These are phyloP conservation scores for Macaria notata DNA, from an alignment of 2,888 invertebrate genomes.

Conservation along the genomic window DNA sequence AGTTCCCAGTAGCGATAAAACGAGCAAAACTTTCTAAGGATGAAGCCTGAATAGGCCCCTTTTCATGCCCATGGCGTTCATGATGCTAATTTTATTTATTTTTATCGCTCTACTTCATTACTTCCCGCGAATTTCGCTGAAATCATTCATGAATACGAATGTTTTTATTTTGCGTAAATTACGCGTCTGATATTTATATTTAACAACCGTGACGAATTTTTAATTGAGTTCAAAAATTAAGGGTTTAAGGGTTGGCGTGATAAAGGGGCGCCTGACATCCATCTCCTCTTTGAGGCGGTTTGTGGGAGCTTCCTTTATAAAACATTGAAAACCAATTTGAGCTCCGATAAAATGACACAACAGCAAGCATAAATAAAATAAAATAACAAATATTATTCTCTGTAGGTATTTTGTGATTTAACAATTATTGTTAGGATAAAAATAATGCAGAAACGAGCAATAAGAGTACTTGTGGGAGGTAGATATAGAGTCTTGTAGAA, in stretches of 20 bases:
- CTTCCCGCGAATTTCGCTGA: conserved; percentile 27
- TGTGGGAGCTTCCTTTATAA: too few relatives aligned
- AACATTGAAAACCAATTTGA: too few relatives aligned
- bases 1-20: too few relatives aligned
- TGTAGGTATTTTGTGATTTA: too few relatives aligned
- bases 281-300: not conserved
- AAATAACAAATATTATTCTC: too few relatives aligned
- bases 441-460: too few relatives aligned
- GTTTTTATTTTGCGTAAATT: conserved; percentile 12
- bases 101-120: conserved; percentile 34
- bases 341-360: too few relatives aligned
- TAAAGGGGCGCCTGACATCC: not conserved
- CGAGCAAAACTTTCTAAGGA: too few relatives aligned
- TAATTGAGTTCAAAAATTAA: conserved; percentile 5
- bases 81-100: conserved; percentile 41
- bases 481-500: too few relatives aligned
- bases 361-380: too few relatives aligned
- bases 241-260: not conserved
- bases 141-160: conserved; percentile 21
- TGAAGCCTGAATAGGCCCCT: not conserved
- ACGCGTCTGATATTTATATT: conserved; percentile 9
- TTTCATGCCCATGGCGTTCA: conserved; percentile 25
- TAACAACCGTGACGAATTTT: not conserved
- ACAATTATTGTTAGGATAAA: too few relatives aligned
- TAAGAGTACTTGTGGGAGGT: too few relatives aligned